Base-by-base conservation (phyloP, 2,888 invertebrate genomes). In the Aspidiotus rigidus region DNA sequence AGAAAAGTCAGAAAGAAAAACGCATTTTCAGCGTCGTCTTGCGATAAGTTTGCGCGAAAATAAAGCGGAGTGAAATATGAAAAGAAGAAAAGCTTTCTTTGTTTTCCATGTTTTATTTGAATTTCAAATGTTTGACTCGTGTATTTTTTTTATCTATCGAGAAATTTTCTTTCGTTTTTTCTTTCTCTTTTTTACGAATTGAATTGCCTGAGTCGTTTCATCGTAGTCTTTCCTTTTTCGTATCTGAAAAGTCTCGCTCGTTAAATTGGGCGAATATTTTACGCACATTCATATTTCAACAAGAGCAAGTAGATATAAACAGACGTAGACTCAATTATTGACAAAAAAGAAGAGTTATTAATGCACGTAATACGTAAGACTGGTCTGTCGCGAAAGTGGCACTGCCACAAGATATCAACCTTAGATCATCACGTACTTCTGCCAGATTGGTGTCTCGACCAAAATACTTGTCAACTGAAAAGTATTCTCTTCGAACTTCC, bases 41-140 rank as follows among this genome's bases (percentile, higher is more conserved):
- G 53, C 15, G 53, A 39, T 28, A 64, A 64, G 64, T 64, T 64
- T 64, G 64, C 64, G 64, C 64, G 53, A 64, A 49, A 64, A 64
- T 64, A 64, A 53, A 28, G 28, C 28, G 28, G 28, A 28, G 28
- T 28, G 28, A 28, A 28, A 28, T 28, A 28, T 1, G 28, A 28
- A 28, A 53, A 16, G 54, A 57, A 13, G 57, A 57, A 57, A 64
- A 64, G 64, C 64, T 64, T 64, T 54, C 64, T 55, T 64, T 64
- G 64, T 64, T 64, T 64, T 64, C 54, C 64, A 54, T 64, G 64
- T 64, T 64, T 64, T 28, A 28, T 62, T 64, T 64, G 64, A 64
- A 64, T 64, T 64, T 53, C 64, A 64, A 64, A 64, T 64, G 15
- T 64, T 64, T 28, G 28, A 28, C 28, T 28, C 28, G 28, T 28